phyloP scores from a whole-genome alignment of 1,140 invertebrate genomes.

The Pentalonia nigronervosa region DNA sequence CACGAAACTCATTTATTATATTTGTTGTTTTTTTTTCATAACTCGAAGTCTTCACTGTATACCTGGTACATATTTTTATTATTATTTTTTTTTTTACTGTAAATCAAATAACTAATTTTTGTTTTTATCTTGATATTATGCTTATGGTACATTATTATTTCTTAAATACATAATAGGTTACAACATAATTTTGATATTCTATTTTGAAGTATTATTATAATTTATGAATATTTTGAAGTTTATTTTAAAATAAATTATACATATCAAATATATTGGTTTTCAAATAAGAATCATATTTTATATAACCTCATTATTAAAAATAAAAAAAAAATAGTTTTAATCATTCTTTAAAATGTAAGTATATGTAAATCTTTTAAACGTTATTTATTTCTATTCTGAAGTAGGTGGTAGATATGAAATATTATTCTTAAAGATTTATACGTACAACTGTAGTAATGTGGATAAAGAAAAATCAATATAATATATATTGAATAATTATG shows the following conservation, averaged over 20 bases:
- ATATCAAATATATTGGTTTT: too few relatives aligned
- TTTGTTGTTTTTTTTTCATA: neutral
- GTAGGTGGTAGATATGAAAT: too few relatives aligned
- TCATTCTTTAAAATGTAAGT: neutral
- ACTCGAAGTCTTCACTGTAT: neutral
- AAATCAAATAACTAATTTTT: neutral
- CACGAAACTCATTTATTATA: neutral
- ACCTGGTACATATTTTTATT: neutral
- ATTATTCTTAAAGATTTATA: too few relatives aligned
- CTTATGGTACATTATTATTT: neutral
- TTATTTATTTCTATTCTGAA: neutral
- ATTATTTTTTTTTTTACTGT: neutral
- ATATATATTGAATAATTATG: too few relatives aligned
- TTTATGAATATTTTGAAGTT: too few relatives aligned
- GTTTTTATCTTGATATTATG: neutral
- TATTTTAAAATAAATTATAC: too few relatives aligned
- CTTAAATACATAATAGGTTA: neutral
- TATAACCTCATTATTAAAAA: neutral
- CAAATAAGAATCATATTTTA: neutral
- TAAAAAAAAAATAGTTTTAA: neutral
- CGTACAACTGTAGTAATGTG: too few relatives aligned
- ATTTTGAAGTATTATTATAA: neutral
- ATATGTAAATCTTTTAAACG: neutral
- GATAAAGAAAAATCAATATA: too few relatives aligned
- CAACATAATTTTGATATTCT: neutral